These are phyloP conservation scores for Euzophera pinguis DNA, from an alignment of 2,888 invertebrate species.

Conservation along the genomic window DNA sequence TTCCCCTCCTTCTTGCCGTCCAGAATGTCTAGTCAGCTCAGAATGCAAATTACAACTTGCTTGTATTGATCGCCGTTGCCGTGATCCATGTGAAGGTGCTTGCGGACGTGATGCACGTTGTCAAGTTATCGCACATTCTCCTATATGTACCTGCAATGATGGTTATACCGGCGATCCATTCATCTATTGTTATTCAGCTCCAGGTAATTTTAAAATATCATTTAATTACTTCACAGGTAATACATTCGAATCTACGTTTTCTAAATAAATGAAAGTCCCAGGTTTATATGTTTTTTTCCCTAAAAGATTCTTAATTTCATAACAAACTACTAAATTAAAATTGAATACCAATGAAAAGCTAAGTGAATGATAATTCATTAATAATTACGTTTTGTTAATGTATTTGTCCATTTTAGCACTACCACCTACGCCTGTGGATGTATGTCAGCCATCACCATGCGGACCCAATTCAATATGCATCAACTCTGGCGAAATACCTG, in stretches of 20 bases:
- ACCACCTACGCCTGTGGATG: slow-evolving; percentile 55
- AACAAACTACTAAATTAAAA: too few species aligned
- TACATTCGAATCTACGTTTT: too few species aligned
- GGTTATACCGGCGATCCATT: slow-evolving; percentile 87
- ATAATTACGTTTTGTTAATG: too few species aligned
- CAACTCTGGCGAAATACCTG: slow-evolving; percentile 80
- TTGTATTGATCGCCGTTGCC: slow-evolving; percentile 85
- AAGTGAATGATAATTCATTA: too few species aligned
- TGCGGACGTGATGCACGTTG: slow-evolving; percentile 86
- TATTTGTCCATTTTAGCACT: slow-evolving; percentile 35
- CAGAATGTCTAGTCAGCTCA: slow-evolving; percentile 86
- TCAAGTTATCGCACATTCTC: slow-evolving; percentile 86
- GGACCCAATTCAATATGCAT: slow-evolving; percentile 83
- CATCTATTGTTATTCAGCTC: slow-evolving; percentile 79
- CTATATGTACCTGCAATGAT: slow-evolving; percentile 85
- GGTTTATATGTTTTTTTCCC: neutral
- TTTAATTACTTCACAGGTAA: neutral
- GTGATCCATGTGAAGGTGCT: slow-evolving; percentile 87
- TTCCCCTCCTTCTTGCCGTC: slow-evolving; percentile 86
- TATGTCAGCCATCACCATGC: slow-evolving; percentile 84
- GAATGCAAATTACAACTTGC: slow-evolving; percentile 85
- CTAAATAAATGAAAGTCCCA: too few species aligned
- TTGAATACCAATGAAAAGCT: too few species aligned
- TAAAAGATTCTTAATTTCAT: too few species aligned
- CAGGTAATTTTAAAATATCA: slow-evolving; percentile 53